phyloP scores from a whole-genome alignment of 2,888 invertebrate species.

The Eupsilia transversa region DNA sequence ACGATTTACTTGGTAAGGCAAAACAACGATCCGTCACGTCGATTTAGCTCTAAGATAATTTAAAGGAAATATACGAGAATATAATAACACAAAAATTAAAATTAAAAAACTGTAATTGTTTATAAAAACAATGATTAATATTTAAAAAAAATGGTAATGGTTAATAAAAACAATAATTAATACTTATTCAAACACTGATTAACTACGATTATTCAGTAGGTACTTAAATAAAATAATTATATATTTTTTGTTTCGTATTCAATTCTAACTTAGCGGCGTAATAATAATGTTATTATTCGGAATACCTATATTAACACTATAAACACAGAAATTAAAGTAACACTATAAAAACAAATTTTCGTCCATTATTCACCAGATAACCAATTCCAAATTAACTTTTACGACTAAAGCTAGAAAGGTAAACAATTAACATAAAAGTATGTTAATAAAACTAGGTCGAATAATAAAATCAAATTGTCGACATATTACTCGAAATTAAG shows the following conservation, averaged over 20 bases:
- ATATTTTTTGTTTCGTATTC: no score
- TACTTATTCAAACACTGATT: constrained; percentile 2
- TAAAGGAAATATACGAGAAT: background rate
- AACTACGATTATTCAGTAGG: background rate
- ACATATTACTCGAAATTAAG: constrained; percentile 32
- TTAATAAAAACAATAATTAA: background rate
- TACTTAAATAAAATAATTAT: no score
- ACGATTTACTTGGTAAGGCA: constrained; percentile 19
- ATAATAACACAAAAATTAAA: background rate
- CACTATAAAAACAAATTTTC: background rate
- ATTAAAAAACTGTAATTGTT: background rate
- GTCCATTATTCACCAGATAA: constrained; percentile 5
- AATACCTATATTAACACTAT: background rate
- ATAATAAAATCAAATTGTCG: constrained; percentile 20
- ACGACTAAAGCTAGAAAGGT: constrained; percentile 26
- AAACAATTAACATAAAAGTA: constrained; percentile 21
- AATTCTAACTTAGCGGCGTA: no score
- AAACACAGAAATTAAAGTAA: background rate
- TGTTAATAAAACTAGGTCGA: constrained; percentile 44
- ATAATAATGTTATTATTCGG: no score
- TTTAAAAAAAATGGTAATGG: background rate
- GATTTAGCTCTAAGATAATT: constrained; percentile 7
- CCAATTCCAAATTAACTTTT: background rate
- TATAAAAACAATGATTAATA: background rate
- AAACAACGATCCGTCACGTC: constrained; percentile 1